Evolutionary conservation across 2,888 invertebrate species (phyloP).

Genomic region (Caenorhabditis sp.): DNA sequence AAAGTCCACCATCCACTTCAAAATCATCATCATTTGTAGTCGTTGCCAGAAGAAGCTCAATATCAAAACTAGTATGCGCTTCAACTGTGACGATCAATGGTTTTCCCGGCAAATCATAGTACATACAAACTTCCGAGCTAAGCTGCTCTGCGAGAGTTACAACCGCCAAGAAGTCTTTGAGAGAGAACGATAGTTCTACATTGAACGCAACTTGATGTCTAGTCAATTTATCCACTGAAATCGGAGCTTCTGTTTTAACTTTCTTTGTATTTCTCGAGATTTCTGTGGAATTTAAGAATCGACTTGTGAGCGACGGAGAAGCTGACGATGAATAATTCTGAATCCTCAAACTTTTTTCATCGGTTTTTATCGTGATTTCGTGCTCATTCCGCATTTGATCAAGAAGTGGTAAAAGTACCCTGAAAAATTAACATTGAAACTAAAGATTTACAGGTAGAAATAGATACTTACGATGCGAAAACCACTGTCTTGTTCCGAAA

Average conservation of each 20-base stretch:
- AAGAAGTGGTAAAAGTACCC: constrained; percentile 24
- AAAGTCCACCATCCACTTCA: constrained; percentile 33
- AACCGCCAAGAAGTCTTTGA: constrained; percentile 30
- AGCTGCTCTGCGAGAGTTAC: constrained; percentile 33
- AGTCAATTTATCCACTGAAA: constrained; percentile 19
- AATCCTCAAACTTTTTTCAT: constrained; percentile 12
- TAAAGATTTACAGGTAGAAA: background rate
- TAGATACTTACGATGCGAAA: constrained; percentile 24
- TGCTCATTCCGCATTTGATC: constrained; percentile 30
- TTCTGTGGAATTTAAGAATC: background rate
- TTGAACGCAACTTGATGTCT: constrained; percentile 18
- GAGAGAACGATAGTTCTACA: constrained; percentile 25
- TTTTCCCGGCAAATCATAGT: constrained; percentile 33
- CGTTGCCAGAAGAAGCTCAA: constrained; percentile 29
- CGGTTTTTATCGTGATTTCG: constrained; percentile 28
- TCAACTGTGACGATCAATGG: constrained; percentile 31
- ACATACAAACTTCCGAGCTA: constrained; percentile 22
- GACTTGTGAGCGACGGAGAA: constrained; percentile 4
- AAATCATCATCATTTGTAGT: constrained; percentile 29
- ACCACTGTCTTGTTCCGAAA: constrained; percentile 32
- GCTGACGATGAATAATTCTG: constrained; percentile 24
- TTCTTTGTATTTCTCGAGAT: constrained; percentile 7
- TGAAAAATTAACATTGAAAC: background rate
- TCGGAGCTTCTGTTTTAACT: constrained; percentile 27
- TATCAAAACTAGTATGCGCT: constrained; percentile 28